A percentile compares a stretch with the other conserved stretches of the same genome.
These are phyloP conservation scores for Nyctibius grandis DNA, from an alignment of 2,797 vertebrate species.

Conservation along the genomic window DNA sequence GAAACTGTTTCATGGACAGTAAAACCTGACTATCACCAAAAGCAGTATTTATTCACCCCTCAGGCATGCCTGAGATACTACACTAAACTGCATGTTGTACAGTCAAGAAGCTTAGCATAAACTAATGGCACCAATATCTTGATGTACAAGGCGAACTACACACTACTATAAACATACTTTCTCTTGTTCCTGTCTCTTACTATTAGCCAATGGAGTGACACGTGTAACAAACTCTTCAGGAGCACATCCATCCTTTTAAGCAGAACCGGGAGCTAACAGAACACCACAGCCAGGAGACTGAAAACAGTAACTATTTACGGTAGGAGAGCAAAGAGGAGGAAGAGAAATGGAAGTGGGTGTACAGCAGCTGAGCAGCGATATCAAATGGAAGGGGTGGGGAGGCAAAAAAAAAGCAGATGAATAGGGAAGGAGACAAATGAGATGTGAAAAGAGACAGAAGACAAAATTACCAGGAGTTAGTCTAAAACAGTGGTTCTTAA, in stretches of 20 bases:
- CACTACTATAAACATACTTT: background rate
- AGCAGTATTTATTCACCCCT: background rate
- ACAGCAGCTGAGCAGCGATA: background rate
- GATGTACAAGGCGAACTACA: background rate
- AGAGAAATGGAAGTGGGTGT: slow-evolving; percentile 43
- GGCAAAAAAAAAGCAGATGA: background rate
- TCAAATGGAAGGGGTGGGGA: slow-evolving; percentile 31
- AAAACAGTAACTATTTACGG: background rate
- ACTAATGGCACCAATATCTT: background rate
- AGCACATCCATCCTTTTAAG: background rate
- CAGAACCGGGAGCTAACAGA: background rate
- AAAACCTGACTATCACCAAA: background rate
- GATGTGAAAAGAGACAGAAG: slow-evolving; percentile 29
- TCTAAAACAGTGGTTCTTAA: slow-evolving; percentile 5
- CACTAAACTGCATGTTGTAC: background rate
- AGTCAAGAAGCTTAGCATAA: background rate
- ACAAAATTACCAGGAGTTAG: slow-evolving; percentile 22
- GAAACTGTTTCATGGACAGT: background rate
- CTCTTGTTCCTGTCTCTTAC: background rate
- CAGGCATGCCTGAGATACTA: background rate
- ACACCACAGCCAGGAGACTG: background rate
- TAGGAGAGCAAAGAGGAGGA: background rate
- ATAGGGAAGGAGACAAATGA: slow-evolving; percentile 11
- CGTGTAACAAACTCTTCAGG: background rate
- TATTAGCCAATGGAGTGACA: background rate